Evolutionary conservation across 2,113 vertebrate genomes (phyloP).

Genomic region (Spermophilus dauricus): DNA sequence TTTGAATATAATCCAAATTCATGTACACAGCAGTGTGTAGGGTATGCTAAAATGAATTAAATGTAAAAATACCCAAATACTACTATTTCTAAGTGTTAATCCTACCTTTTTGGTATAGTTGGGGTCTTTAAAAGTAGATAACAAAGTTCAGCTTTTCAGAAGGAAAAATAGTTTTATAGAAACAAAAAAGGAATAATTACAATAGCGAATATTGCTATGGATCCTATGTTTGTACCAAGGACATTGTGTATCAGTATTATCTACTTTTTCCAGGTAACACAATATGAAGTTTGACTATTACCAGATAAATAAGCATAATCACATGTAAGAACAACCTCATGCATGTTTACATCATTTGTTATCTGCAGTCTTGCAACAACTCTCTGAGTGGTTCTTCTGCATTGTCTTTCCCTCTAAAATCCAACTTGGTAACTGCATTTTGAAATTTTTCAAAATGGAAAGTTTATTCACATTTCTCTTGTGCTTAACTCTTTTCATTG

Average conservation of each 20-base stretch:
- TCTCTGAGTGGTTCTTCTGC: not conserved
- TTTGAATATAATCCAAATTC: not conserved
- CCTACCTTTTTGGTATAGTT: not conserved
- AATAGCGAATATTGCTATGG: not conserved
- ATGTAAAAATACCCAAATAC: not conserved
- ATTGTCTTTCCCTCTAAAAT: not conserved
- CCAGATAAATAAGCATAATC: not conserved
- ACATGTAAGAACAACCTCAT: not conserved
- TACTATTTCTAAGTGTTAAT: not conserved
- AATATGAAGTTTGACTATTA: not conserved
- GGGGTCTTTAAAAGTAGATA: too few species aligned
- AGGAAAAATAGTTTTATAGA: not conserved
- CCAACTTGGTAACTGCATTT: not conserved
- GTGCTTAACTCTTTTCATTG: not conserved
- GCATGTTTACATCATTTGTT: not conserved
- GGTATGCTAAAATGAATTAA: not conserved
- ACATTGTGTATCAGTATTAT: not conserved
- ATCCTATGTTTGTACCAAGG: not conserved
- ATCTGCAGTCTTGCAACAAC: not conserved
- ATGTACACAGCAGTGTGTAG: too few species aligned
- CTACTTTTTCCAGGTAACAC: not conserved
- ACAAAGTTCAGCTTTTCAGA: not conserved
- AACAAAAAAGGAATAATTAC: not conserved
- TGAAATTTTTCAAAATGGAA: not conserved
- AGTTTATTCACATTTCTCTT: not conserved